Percentiles rank a stretch among this genome's conserved stretches.
These are phyloP conservation scores for Bombus superbus DNA, from an alignment of 1,140 invertebrate genomes.

Conservation along the genomic window DNA sequence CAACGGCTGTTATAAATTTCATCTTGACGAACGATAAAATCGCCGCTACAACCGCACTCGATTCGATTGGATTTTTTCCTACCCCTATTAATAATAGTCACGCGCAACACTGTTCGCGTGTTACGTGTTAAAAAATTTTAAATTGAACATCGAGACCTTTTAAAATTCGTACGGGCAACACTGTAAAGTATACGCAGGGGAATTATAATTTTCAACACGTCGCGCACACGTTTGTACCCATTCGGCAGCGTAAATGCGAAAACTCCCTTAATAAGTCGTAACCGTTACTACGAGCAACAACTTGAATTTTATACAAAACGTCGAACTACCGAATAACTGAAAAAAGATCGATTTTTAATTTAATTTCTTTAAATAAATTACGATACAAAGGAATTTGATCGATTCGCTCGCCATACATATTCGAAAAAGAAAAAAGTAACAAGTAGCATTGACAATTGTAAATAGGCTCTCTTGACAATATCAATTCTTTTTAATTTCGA, in stretches of 20 bases:
- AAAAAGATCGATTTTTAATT: neutral
- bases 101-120: slow-evolving; percentile 24
- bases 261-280: slow-evolving; percentile 2
- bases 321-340: neutral
- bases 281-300: neutral
- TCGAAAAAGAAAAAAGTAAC: neutral
- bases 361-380: neutral
- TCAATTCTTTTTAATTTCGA: slow-evolving; percentile 26
- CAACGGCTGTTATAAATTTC: slow-evolving; percentile 2
- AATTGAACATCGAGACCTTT: slow-evolving; percentile 10
- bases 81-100: slow-evolving; percentile 40
- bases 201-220: slow-evolving; percentile 40
- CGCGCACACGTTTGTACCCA: neutral
- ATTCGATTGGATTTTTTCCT: neutral
- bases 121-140: slow-evolving; percentile 38
- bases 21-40: slow-evolving; percentile 36
- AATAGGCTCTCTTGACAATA: slow-evolving; percentile 20
- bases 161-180: slow-evolving; percentile 18
- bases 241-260: neutral
- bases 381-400: neutral
- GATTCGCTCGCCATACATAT: neutral
- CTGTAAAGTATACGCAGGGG: neutral
- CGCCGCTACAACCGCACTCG: neutral
- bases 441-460: slow-evolving; percentile 14
- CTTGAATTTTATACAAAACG: neutral